phyloP scores from a whole-genome alignment of 2,797 vertebrate genomes.

The Peromyscus eremicus region DNA sequence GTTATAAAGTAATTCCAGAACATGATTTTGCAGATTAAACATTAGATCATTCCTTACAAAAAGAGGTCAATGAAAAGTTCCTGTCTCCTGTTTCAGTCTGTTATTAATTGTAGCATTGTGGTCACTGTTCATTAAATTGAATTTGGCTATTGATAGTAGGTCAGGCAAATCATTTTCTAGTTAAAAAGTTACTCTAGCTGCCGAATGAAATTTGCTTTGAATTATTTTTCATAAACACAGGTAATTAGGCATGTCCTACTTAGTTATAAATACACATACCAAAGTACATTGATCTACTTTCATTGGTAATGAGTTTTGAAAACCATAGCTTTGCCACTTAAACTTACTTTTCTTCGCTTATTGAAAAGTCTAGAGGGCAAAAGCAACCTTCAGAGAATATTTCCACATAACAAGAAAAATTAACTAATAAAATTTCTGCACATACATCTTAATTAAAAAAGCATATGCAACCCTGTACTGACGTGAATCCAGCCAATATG shows the following conservation, averaged over 20 bases:
- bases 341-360: conserved; percentile 71
- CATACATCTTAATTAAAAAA: conserved; percentile 56
- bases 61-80: conserved; percentile 50
- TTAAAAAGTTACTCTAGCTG: conserved; percentile 49
- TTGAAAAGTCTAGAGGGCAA: conserved; percentile 72
- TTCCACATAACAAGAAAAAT: conserved; percentile 60
- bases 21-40: conserved; percentile 27
- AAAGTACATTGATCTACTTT: conserved; percentile 74
- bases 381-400: conserved; percentile 65
- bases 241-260: conserved; percentile 75
- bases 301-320: conserved; percentile 76
- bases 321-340: conserved; percentile 65
- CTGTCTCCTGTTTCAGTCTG: not conserved
- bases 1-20: conserved; percentile 21
- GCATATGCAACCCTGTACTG: conserved; percentile 9
- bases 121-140: conserved; percentile 73
- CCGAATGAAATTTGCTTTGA: conserved; percentile 69
- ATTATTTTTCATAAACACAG: conserved; percentile 72
- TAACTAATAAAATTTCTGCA: conserved; percentile 54
- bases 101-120: conserved; percentile 64
- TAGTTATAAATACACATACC: conserved; percentile 77
- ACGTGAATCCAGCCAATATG: not conserved
- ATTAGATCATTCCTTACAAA: conserved; percentile 61
- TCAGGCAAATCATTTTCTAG: conserved; percentile 64
- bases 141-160: conserved; percentile 58